These are phyloP conservation scores for Pungitius pungitius DNA, from an alignment of 2,113 vertebrate species.

Conservation along the genomic window DNA sequence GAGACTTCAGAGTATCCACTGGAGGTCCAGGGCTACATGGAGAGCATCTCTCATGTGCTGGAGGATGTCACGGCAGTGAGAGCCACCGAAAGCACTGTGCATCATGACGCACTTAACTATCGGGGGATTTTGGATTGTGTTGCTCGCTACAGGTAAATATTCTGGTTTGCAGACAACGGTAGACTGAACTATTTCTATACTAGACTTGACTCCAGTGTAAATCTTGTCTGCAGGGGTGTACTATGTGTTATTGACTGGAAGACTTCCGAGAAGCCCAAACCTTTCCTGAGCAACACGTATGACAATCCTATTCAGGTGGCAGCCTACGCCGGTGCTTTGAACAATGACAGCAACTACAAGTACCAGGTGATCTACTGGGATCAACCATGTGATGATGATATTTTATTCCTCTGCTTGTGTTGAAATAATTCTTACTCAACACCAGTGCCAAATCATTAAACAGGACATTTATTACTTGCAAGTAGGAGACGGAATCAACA, in stretches of 20 bases:
- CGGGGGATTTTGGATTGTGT: constrained; percentile 92
- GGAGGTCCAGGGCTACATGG: constrained; percentile 81
- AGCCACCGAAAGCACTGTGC: constrained; percentile 90
- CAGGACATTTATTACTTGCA: too few species aligned
- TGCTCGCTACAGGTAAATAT: constrained; percentile 89
- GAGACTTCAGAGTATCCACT: constrained; percentile 20
- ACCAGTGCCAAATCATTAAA: too few species aligned
- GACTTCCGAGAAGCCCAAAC: constrained; percentile 94
- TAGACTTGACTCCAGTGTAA: not conserved
- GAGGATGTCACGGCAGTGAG: constrained; percentile 83
- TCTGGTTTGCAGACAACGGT: not conserved
- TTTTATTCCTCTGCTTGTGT: not conserved
- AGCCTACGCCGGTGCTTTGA: constrained; percentile 93
- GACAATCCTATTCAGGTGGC: constrained; percentile 95
- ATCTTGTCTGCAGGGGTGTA: constrained; percentile 80
- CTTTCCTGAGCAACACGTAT: constrained; percentile 87
- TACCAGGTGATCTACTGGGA: constrained; percentile 87
- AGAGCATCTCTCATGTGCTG: constrained; percentile 86
- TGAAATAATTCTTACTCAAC: too few species aligned
- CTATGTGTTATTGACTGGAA: constrained; percentile 98
- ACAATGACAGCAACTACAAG: constrained; percentile 89
- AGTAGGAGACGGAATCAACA: too few species aligned
- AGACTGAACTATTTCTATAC: not conserved
- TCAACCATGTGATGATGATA: not conserved
- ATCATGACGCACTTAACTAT: constrained; percentile 86